phyloP scores from a whole-genome alignment of 1,140 invertebrate genomes.

The Atta colombica region DNA sequence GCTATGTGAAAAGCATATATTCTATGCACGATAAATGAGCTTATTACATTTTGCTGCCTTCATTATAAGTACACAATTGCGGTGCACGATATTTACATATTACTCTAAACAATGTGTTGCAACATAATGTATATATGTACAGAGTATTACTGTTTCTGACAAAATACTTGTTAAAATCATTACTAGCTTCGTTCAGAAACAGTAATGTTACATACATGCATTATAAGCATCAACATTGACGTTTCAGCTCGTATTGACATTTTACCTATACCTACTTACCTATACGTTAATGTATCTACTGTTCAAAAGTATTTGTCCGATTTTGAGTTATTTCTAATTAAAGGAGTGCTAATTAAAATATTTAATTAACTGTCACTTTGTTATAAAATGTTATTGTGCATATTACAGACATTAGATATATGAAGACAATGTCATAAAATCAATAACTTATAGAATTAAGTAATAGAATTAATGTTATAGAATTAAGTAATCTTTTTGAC shows the following conservation, averaged over 20 bases:
- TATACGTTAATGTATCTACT: neutral
- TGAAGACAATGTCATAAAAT: neutral
- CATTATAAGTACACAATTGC: conserved; percentile 33
- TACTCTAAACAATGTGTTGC: conserved; percentile 11
- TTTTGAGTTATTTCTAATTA: conserved; percentile 16
- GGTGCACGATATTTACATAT: conserved; percentile 51
- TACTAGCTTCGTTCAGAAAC: conserved; percentile 32
- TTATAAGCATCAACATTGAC: neutral
- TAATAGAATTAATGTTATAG: neutral
- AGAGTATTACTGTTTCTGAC: conserved; percentile 10
- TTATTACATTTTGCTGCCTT: conserved; percentile 49
- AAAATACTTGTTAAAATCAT: conserved; percentile 41
- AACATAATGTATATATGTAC: conserved; percentile 20
- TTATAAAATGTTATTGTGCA: neutral
- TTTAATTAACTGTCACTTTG: conserved; percentile 21
- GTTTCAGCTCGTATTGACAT: conserved; percentile 27
- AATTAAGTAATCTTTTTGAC: neutral
- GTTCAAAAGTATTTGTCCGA: conserved; percentile 10
- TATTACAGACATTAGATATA: neutral
- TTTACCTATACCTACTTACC: conserved; percentile 7
- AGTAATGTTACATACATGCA: conserved; percentile 16
- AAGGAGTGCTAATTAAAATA: conserved; percentile 27
- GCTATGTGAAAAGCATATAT: neutral
- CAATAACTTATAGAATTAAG: conserved; percentile 10
- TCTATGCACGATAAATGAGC: conserved; percentile 35